Evolutionary conservation across 2,113 vertebrate species (phyloP), one percentile per base, ranked within the genome.

Genomic region (Tenrec ecaudatus): DNA sequence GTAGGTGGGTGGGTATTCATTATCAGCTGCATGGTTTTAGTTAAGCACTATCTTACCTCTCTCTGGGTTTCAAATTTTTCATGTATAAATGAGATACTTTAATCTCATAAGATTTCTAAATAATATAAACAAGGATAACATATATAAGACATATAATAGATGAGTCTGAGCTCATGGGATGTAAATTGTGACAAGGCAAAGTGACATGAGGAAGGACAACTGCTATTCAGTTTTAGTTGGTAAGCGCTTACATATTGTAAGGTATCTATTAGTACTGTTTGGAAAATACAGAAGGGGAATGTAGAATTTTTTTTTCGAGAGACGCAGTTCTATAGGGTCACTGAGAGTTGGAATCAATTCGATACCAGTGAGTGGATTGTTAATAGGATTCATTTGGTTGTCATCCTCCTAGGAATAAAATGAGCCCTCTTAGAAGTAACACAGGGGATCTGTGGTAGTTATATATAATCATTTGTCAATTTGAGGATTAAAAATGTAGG

Each of bases 271-370:
- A 58, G 25, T 38, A 4, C 16, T 47, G 12, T 15, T 64, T 71
- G 25, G 2, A 75, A 85, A 76, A 76, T 79, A 8, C 22, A 2
- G 36, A 92, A 73, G 9, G 27, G 68, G 25, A 89, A 69, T 82
- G 69, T 80, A 15, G 6, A 53, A 92, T 92, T 94, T 87, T 8
- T 87, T 8, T 92, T 95, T 84, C 4, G 60, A 12, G 1, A 86
- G 2, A 75, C 6, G 11, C 47, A 53, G 47, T 53, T 14, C 47
- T 53, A 53, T 53, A 14, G 12, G 47, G 12, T 53, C 47, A 53
- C 47, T 53, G 11, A 53, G 47, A 53, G 47, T 53, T 53, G 47
- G 47, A 53, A 53, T 10, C 47, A 53, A 53, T 10, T 53, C 47
- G 12, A 53, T 53, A 14, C 12, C 47, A 53, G 47, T 53, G 47